A percentile compares a stretch with the other conserved stretches of the same genome.
These are phyloP conservation scores for Clostera curtula DNA, from an alignment of 2,888 invertebrate species.

Conservation along the genomic window DNA sequence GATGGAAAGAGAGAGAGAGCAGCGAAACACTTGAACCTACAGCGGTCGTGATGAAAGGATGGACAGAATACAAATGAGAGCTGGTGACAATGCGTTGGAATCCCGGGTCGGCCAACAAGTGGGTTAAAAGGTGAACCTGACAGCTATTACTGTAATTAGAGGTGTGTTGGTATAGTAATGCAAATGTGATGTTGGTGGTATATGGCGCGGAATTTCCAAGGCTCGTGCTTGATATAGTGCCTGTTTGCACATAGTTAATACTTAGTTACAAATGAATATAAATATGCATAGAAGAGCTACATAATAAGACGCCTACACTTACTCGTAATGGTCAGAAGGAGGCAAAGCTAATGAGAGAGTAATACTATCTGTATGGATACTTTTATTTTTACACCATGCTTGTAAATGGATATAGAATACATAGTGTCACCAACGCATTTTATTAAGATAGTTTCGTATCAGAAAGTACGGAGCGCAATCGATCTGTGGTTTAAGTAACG, in stretches of 20 bases:
- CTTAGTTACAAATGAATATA: no score
- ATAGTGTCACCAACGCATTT: no score
- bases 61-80: constrained; percentile 47
- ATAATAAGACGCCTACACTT: no score
- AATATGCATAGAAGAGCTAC: no score
- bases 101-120: constrained; percentile 54
- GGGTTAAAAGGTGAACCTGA: constrained; percentile 69
- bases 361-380: neutral
- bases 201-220: constrained; percentile 11
- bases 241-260: no score
- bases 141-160: constrained; percentile 63
- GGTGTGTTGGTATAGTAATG: constrained; percentile 49
- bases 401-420: neutral
- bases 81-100: constrained; percentile 58
- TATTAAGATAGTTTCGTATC: no score
- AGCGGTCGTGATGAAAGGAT: constrained; percentile 54
- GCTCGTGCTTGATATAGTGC: constrained; percentile 10
- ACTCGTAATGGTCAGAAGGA: no score
- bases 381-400: neutral
- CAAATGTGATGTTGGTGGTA: constrained; percentile 37
- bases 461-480: no score
- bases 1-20: constrained; percentile 36
- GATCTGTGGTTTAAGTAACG: no score
- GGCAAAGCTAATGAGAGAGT: neutral
- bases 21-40: constrained; percentile 61